phyloP scores from a whole-genome alignment of 2,888 invertebrate genomes.

The Acleris sparsana region DNA sequence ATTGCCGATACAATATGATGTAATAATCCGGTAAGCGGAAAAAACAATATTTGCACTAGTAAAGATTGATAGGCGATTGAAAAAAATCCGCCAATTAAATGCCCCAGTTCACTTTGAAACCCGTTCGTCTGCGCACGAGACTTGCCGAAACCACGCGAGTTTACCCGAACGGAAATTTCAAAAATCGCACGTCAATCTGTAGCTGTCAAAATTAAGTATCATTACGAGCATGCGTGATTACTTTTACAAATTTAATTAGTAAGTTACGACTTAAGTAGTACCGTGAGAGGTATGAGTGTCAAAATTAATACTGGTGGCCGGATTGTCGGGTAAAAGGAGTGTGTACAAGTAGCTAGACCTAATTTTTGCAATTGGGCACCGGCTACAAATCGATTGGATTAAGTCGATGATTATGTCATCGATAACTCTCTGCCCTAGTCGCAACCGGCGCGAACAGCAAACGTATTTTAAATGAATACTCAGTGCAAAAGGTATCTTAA shows the following conservation, averaged over 20 bases:
- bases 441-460: background rate
- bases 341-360: conserved; percentile 26
- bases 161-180: conserved; percentile 34
- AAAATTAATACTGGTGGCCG: conserved; percentile 11
- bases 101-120: conserved; percentile 61
- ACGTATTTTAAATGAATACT: too few relatives aligned
- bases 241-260: conserved; percentile 54
- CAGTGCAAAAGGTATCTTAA: too few relatives aligned
- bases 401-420: conserved; percentile 10
- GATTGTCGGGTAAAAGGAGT: conserved; percentile 22
- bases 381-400: conserved; percentile 18
- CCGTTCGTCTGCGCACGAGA: conserved; percentile 31
- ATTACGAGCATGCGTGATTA: conserved; percentile 45
- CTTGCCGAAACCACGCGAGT: conserved; percentile 17
- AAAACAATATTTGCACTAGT: conserved; percentile 43
- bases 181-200: conserved; percentile 52
- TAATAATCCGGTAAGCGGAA: conserved; percentile 47
- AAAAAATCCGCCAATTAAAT: conserved; percentile 50
- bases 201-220: conserved; percentile 40
- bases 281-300: conserved; percentile 43
- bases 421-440: conserved; percentile 9
- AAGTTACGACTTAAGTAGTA: conserved; percentile 45
- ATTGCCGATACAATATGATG: conserved; percentile 18
- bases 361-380: conserved; percentile 5
- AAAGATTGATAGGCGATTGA: conserved; percentile 61